Evolutionary conservation across 2,888 invertebrate genomes (phyloP).

Genomic region (Hemithea aestivaria): DNA sequence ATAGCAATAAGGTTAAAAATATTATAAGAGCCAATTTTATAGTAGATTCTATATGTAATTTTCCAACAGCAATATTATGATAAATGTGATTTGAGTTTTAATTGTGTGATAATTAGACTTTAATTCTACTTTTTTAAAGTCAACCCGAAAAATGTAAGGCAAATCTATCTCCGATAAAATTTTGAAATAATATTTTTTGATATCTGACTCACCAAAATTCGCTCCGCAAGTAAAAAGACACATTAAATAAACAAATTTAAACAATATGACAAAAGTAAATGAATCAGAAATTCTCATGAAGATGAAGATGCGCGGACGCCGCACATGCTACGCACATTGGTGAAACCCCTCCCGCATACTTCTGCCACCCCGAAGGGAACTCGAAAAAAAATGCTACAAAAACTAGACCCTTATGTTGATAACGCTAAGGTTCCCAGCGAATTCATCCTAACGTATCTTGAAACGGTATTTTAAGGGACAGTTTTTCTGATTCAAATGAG

Average conservation of each 20-base stretch:
- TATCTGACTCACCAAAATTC: conserved; percentile 28
- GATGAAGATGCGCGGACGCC: conserved; percentile 43
- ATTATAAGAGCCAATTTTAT: too few relatives aligned
- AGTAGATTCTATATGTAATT: too few relatives aligned
- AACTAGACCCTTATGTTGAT: conserved; percentile 39
- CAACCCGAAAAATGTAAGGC: too few relatives aligned
- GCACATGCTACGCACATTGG: conserved; percentile 67
- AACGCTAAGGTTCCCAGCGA: conserved; percentile 24
- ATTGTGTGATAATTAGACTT: too few relatives aligned
- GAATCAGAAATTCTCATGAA: conserved; percentile 75
- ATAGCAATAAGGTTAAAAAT: too few relatives aligned
- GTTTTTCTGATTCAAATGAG: conserved; percentile 14
- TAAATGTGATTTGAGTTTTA: too few relatives aligned
- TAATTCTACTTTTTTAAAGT: too few relatives aligned
- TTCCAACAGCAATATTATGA: too few relatives aligned
- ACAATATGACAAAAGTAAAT: conserved; percentile 52
- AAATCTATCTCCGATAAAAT: too few relatives aligned
- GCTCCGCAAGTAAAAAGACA: conserved; percentile 26
- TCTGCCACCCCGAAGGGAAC: conserved; percentile 56
- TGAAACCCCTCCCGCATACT: conserved; percentile 43
- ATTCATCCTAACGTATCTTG: conserved; percentile 13
- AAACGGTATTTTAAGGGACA: conserved; percentile 19
- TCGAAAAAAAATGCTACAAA: conserved; percentile 66
- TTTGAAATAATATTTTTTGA: too few relatives aligned
- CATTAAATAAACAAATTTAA: conserved; percentile 32